Evolutionary conservation across 2,888 invertebrate species (phyloP), one percentile per base, ranked within the genome.

Genomic region (Microdon myrmicae): DNA sequence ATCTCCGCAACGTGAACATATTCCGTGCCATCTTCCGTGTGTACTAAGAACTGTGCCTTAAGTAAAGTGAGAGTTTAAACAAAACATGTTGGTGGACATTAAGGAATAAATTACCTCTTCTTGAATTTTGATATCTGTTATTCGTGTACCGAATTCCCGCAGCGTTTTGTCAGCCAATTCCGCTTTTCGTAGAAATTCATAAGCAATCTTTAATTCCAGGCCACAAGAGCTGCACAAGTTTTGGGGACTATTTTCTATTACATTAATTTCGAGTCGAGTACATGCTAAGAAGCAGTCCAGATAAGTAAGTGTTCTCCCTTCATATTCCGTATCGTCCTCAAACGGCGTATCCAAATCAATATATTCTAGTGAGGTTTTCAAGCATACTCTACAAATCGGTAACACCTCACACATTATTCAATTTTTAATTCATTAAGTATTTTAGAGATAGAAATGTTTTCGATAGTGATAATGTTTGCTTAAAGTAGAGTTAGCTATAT

Each of bases 231-330:
- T 61, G 25, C 71, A 71, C 16, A 71, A 53, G 20, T 51, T 67
- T 20, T 70, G 68, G 6, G 69, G 64, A 6, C 38, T 51, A 32
- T 67, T 49, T 16, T 59, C 56, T n/a, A 48, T 58, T 9, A 53
- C 3, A 12, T 64, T 55, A 4, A 67, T 26, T 7, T 60, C 51
- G 1, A 72, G 51, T 10, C 67, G 67, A 16, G 71, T 71, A 38
- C 71, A 72, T 19, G 56, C 54, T 9, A 64, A 45, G 32, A 72
- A 69, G 35, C 71, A 72, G 35, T 72, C 70, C 13, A 71, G 54
- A 13, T 71, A 72, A 5, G 69, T 71, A 0, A 69, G 55, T 13
- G 23, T 47, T 8, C 34, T 53, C 2, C 26, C 9, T 20, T 32
- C 13, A 2, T 31, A 38, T 6, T 3, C 34, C 8, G 59, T 51